A percentile compares a stretch with the other conserved stretches of the same genome.
phyloP scores from a whole-genome alignment of 2,888 invertebrate species.

The Uloborus plumipes region DNA sequence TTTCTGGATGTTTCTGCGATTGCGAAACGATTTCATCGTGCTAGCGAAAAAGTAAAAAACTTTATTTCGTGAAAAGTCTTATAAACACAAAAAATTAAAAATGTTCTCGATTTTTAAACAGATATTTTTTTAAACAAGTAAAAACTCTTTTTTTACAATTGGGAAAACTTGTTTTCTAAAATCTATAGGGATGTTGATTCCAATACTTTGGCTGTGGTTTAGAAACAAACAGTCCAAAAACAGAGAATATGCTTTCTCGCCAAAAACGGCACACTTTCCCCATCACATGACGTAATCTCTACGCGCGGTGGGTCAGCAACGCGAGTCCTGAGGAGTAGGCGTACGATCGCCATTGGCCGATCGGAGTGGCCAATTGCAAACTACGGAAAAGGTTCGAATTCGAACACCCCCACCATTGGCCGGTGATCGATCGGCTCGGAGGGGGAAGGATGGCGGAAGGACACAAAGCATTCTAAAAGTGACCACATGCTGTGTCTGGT shows the following conservation, averaged over 20 bases:
- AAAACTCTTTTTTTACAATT: no score
- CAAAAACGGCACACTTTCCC: slow-evolving; percentile 31
- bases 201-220: no score
- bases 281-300: slow-evolving; percentile 46
- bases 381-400: slow-evolving; percentile 36
- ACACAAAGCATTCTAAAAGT: slow-evolving; percentile 7
- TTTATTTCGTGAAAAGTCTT: no score
- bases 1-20: no score
- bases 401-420: slow-evolving; percentile 46
- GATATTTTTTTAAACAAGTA: no score
- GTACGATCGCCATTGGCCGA: slow-evolving; percentile 59
- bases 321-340: slow-evolving; percentile 54
- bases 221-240: background rate
- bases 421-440: slow-evolving; percentile 38
- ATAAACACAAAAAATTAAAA: no score
- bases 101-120: no score
- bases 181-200: background rate
- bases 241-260: slow-evolving; percentile 21
- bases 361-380: slow-evolving; percentile 49
- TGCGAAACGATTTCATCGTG: no score
- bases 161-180: background rate
- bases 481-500: background rate
- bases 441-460: slow-evolving; percentile 21
- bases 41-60: no score
- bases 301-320: slow-evolving; percentile 63